Conservation (phyloP, 2,888 invertebrate species). For the Synanthedon tipuliformis region DNA sequence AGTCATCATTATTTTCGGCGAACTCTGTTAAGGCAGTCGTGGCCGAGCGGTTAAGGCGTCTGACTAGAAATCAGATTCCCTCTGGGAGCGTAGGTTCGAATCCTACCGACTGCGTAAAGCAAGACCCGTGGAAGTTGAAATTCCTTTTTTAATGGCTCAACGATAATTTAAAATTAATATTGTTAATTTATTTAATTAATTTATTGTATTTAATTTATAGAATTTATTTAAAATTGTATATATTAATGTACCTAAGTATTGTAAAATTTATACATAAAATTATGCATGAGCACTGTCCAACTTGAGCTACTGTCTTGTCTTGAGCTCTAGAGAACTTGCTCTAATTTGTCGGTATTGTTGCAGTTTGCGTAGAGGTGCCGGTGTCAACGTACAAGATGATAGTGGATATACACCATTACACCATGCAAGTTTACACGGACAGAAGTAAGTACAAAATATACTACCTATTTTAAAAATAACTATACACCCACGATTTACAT, state of each 20-base stretch:
- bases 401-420: conserved; percentile 95
- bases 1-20: not conserved
- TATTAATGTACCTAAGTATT: not conserved
- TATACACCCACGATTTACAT: too few relatives aligned
- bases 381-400: conserved; percentile 92
- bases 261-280: not conserved
- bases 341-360: conserved; percentile 23
- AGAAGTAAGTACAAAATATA: conserved; percentile 73
- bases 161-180: not conserved
- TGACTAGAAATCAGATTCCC: conserved; percentile 81
- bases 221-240: too few relatives aligned
- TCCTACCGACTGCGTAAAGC: conserved; percentile 79
- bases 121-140: not conserved
- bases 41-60: conserved; percentile 81
- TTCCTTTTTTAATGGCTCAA: not conserved
- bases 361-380: conserved; percentile 89
- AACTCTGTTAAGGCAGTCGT: conserved; percentile 60
- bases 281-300: too few relatives aligned
- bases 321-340: too few relatives aligned
- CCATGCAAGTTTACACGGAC: conserved; percentile 93
- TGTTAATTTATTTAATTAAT: too few relatives aligned
- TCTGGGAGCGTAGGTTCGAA: conserved; percentile 81
- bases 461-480: too few relatives aligned
- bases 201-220: too few relatives aligned
- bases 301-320: too few relatives aligned